Evolutionary conservation across 2,888 invertebrate genomes (phyloP), one percentile per base, ranked within the genome.

Genomic region (Leptothorax acervorum): DNA sequence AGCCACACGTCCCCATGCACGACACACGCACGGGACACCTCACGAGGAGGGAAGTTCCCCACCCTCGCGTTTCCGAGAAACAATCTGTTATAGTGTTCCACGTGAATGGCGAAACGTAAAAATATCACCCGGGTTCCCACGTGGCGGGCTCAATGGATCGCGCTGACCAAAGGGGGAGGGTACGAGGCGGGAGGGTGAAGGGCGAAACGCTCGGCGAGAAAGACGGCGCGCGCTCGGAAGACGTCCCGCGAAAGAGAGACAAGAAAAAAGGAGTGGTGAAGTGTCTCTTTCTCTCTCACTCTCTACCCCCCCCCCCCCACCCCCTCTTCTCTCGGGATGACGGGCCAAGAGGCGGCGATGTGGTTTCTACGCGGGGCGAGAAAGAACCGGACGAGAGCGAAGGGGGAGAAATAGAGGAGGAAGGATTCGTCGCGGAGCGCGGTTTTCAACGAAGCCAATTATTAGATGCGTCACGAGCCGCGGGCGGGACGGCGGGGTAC

Each of bases 41-140:
- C 53, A 9, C 55, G 45, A n/a, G 60, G 35, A 62, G 55, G 48
- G 60, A 39, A 35, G 62, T 23, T 42, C 57, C 53, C 45, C 57
- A 23, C 53, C 73, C 63, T 42, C 60, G 89, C 89, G 89, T 90
- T 94, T 94, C 94, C 89, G 86, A 93, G 94, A 94, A 95, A 94
- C 93, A 93, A 94, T 94, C 94, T 94, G 93, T 94, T 94, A 94
- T 91, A 93, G 91, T 88, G 92, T 90, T 88, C 92, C 93, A 92
- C 92, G 92, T 94, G 94, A 95, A 95, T 95, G 94, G 94, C 93
- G 92, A 94, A 93, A 94, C 94, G 94, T 94, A 94, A 93, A 94
- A 94, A 92, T 93, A 92, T 92, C 90, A 79, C 90, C 89, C 88
- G 92, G 90, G 93, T 94, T 94, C 94, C 93, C 94, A 94, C 94